These are phyloP conservation scores for Drosophila ohnishii DNA, from an alignment of 1,140 invertebrate genomes.

Conservation along the genomic window DNA sequence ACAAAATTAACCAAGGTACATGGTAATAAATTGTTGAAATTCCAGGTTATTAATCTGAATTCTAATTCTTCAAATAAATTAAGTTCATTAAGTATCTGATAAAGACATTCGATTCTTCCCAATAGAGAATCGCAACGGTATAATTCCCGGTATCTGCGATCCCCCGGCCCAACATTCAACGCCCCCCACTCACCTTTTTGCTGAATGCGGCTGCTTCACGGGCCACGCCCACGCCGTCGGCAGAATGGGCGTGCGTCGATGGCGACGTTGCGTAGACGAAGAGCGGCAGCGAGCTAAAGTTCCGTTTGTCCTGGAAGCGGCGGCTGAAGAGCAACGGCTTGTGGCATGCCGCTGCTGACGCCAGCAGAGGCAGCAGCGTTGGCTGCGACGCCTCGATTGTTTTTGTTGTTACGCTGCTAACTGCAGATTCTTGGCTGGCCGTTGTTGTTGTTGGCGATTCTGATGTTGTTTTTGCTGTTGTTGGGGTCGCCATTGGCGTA, in stretches of 20 bases:
- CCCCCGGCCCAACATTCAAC: not conserved
- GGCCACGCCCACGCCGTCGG: conserved; percentile 78
- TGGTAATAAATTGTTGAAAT: too few relatives aligned
- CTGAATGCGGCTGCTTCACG: conserved; percentile 69
- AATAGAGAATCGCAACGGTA: not conserved
- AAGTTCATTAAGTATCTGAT: too few relatives aligned
- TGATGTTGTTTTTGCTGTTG: conserved; percentile 20
- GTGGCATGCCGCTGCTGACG: conserved; percentile 67
- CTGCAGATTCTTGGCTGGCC: conserved; percentile 7
- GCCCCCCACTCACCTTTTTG: conserved; percentile 67
- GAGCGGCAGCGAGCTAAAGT: conserved; percentile 76
- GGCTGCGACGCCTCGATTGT: conserved; percentile 44
- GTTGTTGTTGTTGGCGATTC: conserved; percentile 16
- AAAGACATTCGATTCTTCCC: too few relatives aligned
- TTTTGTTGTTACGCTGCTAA: conserved; percentile 15
- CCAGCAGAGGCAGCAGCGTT: conserved; percentile 62
- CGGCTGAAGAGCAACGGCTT: conserved; percentile 77
- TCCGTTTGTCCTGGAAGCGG: conserved; percentile 78
- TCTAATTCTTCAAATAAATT: too few relatives aligned
- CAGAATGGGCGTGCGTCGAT: conserved; percentile 71
- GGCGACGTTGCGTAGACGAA: conserved; percentile 79
- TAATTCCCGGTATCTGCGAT: not conserved
- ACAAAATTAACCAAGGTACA: too few relatives aligned
- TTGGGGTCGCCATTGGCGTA: conserved; percentile 70
- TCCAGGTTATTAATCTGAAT: too few relatives aligned